Evolutionary conservation across 1,140 invertebrate species (phyloP).

Genomic region (Zophobas morio): DNA sequence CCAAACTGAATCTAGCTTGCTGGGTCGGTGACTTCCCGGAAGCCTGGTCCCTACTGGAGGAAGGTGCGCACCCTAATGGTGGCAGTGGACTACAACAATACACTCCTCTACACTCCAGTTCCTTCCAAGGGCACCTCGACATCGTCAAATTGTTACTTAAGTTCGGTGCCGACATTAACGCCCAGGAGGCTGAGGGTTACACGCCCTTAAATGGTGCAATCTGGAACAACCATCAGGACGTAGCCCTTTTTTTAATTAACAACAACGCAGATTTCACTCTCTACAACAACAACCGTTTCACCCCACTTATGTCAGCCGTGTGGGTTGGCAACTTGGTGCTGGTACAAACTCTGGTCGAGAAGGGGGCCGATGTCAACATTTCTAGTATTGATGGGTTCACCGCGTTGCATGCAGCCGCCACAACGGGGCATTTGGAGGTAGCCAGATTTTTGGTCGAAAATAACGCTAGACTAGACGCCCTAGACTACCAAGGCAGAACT

Average conservation of each 20-base stretch:
- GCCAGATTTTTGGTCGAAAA: not conserved
- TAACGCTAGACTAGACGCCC: not conserved
- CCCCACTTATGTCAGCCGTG: slow-evolving; percentile 57
- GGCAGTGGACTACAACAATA: not conserved
- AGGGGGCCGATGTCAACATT: slow-evolving; percentile 52
- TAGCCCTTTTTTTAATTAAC: slow-evolving; percentile 33
- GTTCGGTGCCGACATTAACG: slow-evolving; percentile 50
- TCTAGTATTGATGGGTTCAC: slow-evolving; percentile 37
- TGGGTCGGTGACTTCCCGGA: not conserved
- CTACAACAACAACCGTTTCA: slow-evolving; percentile 33
- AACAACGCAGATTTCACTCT: slow-evolving; percentile 43
- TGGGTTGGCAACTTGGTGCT: slow-evolving; percentile 51
- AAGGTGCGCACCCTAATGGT: not conserved
- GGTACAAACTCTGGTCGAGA: slow-evolving; percentile 51
- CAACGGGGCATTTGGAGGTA: not conserved
- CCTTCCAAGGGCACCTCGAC: slow-evolving; percentile 43
- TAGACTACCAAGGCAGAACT: not conserved
- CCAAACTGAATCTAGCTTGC: not conserved
- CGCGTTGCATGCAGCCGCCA: not conserved
- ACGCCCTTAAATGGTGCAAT: slow-evolving; percentile 69
- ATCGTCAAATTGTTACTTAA: slow-evolving; percentile 49
- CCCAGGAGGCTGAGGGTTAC: slow-evolving; percentile 32
- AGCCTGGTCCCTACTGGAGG: not conserved
- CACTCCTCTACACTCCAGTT: not conserved
- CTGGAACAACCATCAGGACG: slow-evolving; percentile 62